phyloP scores from a whole-genome alignment of 2,888 invertebrate genomes.

The Aporophyla nigra region DNA sequence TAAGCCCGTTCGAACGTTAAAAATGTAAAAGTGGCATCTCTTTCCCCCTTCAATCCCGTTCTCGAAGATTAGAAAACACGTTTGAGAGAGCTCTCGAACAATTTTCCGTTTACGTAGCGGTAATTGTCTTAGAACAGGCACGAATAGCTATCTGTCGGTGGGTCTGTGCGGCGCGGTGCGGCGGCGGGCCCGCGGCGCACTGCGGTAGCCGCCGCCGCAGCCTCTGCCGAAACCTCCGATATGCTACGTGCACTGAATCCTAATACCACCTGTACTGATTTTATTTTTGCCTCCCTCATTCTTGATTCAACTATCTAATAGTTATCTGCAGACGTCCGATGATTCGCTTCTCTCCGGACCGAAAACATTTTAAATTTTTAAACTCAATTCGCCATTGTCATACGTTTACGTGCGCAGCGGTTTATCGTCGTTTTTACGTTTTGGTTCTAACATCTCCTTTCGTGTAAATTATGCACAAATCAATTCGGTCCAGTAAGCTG shows the following conservation, averaged over 20 bases:
- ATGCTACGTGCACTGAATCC: slow-evolving; percentile 87
- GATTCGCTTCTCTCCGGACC: slow-evolving; percentile 67
- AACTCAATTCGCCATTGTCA: slow-evolving; percentile 67
- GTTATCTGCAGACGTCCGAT: slow-evolving; percentile 81
- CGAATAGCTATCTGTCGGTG: slow-evolving; percentile 79
- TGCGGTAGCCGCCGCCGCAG: slow-evolving; percentile 84
- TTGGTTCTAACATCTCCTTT: slow-evolving; percentile 78
- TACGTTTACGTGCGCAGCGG: slow-evolving; percentile 69
- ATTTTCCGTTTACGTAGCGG: slow-evolving; percentile 89
- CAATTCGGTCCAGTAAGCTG: slow-evolving; percentile 86
- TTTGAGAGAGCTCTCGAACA: slow-evolving; percentile 85
- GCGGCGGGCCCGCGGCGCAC: slow-evolving; percentile 78
- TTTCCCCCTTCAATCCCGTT: slow-evolving; percentile 76
- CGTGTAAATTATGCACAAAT: slow-evolving; percentile 89
- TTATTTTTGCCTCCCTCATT: slow-evolving; percentile 87
- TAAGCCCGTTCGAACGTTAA: slow-evolving; percentile 75
- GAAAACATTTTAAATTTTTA: slow-evolving; percentile 64
- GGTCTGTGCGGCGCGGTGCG: slow-evolving; percentile 65
- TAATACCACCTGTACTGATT: slow-evolving; percentile 88
- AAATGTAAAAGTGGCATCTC: slow-evolving; percentile 78
- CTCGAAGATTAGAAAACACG: slow-evolving; percentile 88
- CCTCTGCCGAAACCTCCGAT: slow-evolving; percentile 84
- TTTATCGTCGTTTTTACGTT: slow-evolving; percentile 81
- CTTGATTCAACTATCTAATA: slow-evolving; percentile 88
- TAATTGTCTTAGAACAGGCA: slow-evolving; percentile 89